Evolutionary conservation across 2,888 invertebrate genomes (phyloP).

Genomic region (Pristionchus fissidentatus): DNA sequence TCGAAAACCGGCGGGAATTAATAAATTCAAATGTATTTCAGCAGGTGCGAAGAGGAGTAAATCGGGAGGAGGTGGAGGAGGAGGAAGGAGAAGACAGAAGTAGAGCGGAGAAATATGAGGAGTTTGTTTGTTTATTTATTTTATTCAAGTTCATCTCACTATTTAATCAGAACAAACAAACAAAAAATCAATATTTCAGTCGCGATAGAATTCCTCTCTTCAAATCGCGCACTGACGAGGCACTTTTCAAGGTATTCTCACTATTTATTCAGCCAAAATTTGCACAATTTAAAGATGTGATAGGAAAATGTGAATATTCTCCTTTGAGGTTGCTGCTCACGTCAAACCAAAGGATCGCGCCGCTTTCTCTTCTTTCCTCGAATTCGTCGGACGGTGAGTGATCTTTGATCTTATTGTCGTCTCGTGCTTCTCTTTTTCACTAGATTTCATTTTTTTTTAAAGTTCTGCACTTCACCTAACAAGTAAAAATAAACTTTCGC

Average conservation of each 20-base stretch:
- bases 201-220: background rate
- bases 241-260: background rate
- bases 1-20: background rate
- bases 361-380: conserved; percentile 70
- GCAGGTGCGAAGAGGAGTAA: too few relatives aligned
- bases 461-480: too few relatives aligned
- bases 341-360: conserved; percentile 68
- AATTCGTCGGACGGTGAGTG: conserved; percentile 66
- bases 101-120: background rate
- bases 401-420: conserved; percentile 1
- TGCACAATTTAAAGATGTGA: background rate
- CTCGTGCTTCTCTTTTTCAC: background rate
- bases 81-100: background rate
- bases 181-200: background rate
- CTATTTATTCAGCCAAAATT: background rate
- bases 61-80: background rate
- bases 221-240: background rate
- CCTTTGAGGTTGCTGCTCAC: conserved; percentile 52
- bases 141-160: background rate
- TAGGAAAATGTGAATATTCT: background rate
- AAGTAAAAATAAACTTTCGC: too few relatives aligned
- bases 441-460: background rate
- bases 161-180: background rate
- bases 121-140: background rate
- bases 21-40: conserved; percentile 24